phyloP scores from a whole-genome alignment of 2,888 invertebrate genomes.

The Acleris sparsana region DNA sequence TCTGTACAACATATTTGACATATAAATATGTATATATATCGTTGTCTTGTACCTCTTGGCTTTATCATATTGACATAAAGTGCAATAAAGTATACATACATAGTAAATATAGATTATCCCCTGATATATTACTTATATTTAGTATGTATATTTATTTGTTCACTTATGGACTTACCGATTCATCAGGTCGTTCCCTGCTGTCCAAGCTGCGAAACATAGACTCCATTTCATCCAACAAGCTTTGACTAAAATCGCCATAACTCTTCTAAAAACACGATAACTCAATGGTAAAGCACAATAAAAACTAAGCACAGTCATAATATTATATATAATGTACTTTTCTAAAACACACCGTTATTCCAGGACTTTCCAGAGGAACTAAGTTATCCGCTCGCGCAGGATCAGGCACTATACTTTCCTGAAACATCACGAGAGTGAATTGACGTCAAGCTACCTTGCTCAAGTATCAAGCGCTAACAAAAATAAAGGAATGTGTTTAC shows the following conservation, averaged over 20 bases:
- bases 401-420: constrained; percentile 61
- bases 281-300: not conserved
- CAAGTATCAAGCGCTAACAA: not conserved
- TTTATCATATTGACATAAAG: too few relatives aligned
- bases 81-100: too few relatives aligned
- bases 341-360: constrained; percentile 51
- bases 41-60: too few relatives aligned
- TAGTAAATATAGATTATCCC: too few relatives aligned
- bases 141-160: too few relatives aligned
- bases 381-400: constrained; percentile 48
- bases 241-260: constrained; percentile 90
- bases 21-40: too few relatives aligned
- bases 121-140: too few relatives aligned
- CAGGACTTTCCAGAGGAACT: constrained; percentile 55
- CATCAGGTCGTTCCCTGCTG: constrained; percentile 51
- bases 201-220: constrained; percentile 90
- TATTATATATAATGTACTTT: too few relatives aligned
- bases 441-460: not conserved
- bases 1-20: too few relatives aligned
- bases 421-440: constrained; percentile 9
- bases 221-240: constrained; percentile 94
- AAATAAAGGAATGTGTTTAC: constrained; percentile 47
- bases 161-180: constrained; percentile 49
- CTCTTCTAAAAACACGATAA: constrained; percentile 54
- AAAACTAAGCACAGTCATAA: too few relatives aligned